These are phyloP conservation scores for Lypha dubia DNA, from an alignment of 2,888 invertebrate genomes.

Conservation along the genomic window DNA sequence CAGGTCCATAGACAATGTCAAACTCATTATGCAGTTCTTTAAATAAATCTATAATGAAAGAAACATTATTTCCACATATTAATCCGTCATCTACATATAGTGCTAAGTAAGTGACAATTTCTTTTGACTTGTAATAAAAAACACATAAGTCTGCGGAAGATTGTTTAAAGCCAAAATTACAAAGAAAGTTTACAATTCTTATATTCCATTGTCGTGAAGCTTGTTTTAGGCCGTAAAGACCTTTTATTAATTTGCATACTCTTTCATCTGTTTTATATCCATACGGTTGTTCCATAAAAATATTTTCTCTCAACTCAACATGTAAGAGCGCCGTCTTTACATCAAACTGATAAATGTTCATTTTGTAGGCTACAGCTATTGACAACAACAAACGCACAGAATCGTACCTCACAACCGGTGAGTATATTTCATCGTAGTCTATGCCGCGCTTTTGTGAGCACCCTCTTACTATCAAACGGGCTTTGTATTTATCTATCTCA, in stretches of 20 bases:
- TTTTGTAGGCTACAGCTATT: conserved; percentile 44
- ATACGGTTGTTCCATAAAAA: conserved; percentile 71
- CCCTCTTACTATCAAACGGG: conserved; percentile 46
- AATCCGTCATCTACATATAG: conserved; percentile 76
- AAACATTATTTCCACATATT: conserved; percentile 61
- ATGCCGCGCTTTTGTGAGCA: conserved; percentile 42
- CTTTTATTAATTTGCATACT: conserved; percentile 68
- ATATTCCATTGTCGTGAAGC: conserved; percentile 65
- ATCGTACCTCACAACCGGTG: conserved; percentile 45
- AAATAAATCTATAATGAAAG: conserved; percentile 23
- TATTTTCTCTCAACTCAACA: conserved; percentile 23
- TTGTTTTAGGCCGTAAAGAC: conserved; percentile 70
- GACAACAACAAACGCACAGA: conserved; percentile 52
- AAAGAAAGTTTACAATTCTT: conserved; percentile 58
- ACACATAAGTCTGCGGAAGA: conserved; percentile 64
- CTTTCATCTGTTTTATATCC: conserved; percentile 66
- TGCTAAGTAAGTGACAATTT: conserved; percentile 66
- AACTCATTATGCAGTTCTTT: conserved; percentile 29
- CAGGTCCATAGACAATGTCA: conserved; percentile 32
- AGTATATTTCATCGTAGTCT: conserved; percentile 53
- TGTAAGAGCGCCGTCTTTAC: conserved; percentile 54
- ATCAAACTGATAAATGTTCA: conserved; percentile 45
- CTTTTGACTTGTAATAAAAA: conserved; percentile 23
- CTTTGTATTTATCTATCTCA: conserved; percentile 40
- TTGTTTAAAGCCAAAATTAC: conserved; percentile 53